Evolutionary conservation across 2,113 vertebrate genomes (phyloP), one percentile per base, ranked within the genome.

Genomic region (Microcebus griseorufus): DNA sequence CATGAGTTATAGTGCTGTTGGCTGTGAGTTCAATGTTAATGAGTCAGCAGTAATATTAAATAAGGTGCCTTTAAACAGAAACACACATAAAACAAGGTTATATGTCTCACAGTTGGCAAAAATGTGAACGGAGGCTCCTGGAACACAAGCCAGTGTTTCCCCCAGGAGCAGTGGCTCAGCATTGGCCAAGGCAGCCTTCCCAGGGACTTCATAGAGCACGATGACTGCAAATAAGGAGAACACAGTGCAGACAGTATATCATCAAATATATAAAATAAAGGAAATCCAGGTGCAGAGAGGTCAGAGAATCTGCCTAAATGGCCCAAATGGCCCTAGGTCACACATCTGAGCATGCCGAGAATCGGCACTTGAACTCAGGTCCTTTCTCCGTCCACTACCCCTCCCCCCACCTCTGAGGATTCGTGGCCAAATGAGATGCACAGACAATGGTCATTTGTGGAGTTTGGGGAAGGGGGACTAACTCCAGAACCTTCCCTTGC

Each of bases 61-160:
- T 89, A 89, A 65, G 16, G 9, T 53, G 29, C 69, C 84, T 79
- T 67, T n/a, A 70, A 83, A 48, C 37, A 94, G 64, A 90, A 86
- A 58, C 20, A 73, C 23, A 90, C 9, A 23, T 67, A 16, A 80
- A 60, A 58, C 55, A 53, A 76, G 34, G 32, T 53, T n/a, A 37
- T n/a, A 37, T 25, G n/a, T 45, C 69, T 48, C 81, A 64, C 10
- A 18, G 67, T 8, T 34, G 85, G 82, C 23, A 60, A 81, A 79
- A 29, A 81, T 29, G 51, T 32, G 7, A 25, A 58, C 72, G 34
- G 29, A 85, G 87, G 51, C 65, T 62, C 25, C 53, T 76, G 39
- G 62, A 58, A 55, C 12, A 42, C n/a, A 55, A 65, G 13, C 4
- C 53, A 22, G 17, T 82, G 34, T 48, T 89, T 83, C 70, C 20